phyloP scores from a whole-genome alignment of 2,888 invertebrate genomes.

The Drosophila multiciliata region DNA sequence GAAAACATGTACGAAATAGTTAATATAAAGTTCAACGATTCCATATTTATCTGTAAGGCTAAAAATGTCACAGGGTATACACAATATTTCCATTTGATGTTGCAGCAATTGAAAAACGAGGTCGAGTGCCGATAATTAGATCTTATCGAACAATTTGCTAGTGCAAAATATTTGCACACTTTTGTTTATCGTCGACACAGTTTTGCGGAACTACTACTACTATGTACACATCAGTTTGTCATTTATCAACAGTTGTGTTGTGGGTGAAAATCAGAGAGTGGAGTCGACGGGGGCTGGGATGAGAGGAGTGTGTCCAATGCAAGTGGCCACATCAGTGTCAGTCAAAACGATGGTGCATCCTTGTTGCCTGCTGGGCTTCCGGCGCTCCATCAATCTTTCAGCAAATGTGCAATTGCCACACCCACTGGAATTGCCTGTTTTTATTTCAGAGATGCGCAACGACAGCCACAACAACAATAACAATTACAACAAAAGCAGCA shows the following conservation, averaged over 20 bases:
- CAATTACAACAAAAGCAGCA: constrained; percentile 4
- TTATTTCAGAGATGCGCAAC: constrained; percentile 48
- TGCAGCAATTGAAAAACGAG: constrained; percentile 46
- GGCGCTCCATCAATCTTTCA: constrained; percentile 69
- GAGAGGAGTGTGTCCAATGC: constrained; percentile 33
- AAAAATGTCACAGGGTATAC: constrained; percentile 25
- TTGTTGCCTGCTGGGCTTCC: constrained; percentile 57
- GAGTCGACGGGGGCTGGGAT: background rate
- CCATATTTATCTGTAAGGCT: constrained; percentile 45
- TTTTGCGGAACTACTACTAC: constrained; percentile 63
- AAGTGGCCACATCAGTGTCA: constrained; percentile 64
- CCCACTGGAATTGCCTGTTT: constrained; percentile 38
- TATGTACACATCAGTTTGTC: constrained; percentile 44
- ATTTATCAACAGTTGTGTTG: constrained; percentile 62
- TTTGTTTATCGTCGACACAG: constrained; percentile 55
- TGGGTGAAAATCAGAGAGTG: background rate
- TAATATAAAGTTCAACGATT: constrained; percentile 13
- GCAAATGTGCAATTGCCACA: constrained; percentile 47
- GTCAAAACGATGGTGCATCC: constrained; percentile 58
- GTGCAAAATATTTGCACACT: constrained; percentile 50
- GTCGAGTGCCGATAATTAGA: constrained; percentile 62
- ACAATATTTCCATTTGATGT: constrained; percentile 66
- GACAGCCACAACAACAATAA: constrained; percentile 4
- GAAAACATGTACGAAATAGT: constrained; percentile 26
- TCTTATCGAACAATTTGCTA: constrained; percentile 64